Conservation (phyloP, 2,113 vertebrate species). For the Petaurus breviceps region DNA sequence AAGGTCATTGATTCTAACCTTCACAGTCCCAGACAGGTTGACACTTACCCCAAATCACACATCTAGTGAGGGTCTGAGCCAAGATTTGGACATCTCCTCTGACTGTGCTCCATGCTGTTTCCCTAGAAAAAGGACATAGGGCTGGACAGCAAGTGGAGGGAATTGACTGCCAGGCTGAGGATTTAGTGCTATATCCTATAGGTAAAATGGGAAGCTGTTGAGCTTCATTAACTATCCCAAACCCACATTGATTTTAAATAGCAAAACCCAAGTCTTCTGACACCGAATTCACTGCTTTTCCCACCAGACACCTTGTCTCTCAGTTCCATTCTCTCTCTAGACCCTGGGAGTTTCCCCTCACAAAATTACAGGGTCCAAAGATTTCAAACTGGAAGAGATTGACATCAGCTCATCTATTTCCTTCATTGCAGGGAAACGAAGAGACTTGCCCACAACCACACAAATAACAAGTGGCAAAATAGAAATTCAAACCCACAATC, state of each 20-base stretch:
- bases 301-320: neutral
- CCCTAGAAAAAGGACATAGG: neutral
- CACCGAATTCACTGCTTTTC: neutral
- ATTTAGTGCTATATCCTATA: neutral
- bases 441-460: neutral
- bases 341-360: neutral
- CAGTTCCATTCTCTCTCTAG: neutral
- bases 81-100: neutral
- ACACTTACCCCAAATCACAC: neutral
- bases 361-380: neutral
- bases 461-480: neutral
- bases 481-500: neutral
- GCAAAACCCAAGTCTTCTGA: neutral
- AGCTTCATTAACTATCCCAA: neutral
- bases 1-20: neutral
- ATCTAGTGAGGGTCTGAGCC: neutral
- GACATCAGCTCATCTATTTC: neutral
- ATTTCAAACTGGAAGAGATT: neutral
- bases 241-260: neutral
- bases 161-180: neutral
- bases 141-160: neutral
- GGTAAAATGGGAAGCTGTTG: neutral
- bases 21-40: neutral
- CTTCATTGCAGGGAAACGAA: neutral
- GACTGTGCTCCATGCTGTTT: neutral